These are phyloP conservation scores for Drosophila formosana DNA, from an alignment of 2,888 invertebrate species.

Conservation along the genomic window DNA sequence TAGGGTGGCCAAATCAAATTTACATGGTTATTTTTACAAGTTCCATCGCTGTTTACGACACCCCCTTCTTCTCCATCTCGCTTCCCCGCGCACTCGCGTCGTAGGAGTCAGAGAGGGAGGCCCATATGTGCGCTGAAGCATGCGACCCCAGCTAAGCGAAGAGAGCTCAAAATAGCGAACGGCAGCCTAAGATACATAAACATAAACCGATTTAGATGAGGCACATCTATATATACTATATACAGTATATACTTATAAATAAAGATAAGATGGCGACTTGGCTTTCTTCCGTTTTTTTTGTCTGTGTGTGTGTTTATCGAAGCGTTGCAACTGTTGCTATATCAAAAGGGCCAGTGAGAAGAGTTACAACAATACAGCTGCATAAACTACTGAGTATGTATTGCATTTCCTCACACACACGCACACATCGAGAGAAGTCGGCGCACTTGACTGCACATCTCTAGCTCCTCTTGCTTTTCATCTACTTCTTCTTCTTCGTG, in stretches of 20 bases:
- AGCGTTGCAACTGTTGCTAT: constrained; percentile 74
- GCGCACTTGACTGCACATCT: constrained; percentile 73
- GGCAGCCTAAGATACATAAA: constrained; percentile 21
- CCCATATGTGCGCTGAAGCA: constrained; percentile 71
- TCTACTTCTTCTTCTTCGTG: constrained; percentile 25
- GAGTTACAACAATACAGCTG: constrained; percentile 22
- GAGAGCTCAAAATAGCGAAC: constrained; percentile 64
- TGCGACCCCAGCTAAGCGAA: constrained; percentile 80
- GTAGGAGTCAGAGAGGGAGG: constrained; percentile 23
- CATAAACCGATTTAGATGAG: constrained; percentile 43
- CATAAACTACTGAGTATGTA: constrained; percentile 35
- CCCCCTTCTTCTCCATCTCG: constrained; percentile 1
- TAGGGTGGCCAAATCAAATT: constrained; percentile 73
- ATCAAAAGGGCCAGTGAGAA: constrained; percentile 48
- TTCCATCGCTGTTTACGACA: constrained; percentile 35
- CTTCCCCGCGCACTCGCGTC: background rate
- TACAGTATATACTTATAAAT: constrained; percentile 33
- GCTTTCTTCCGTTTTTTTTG: constrained; percentile 71
- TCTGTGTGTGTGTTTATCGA: constrained; percentile 69
- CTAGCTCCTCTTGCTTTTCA: background rate
- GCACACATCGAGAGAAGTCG: constrained; percentile 22
- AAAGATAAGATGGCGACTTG: constrained; percentile 61
- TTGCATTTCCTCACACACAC: constrained; percentile 70
- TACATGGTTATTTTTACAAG: constrained; percentile 74
- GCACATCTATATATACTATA: constrained; percentile 12